A percentile compares a stretch with the other conserved stretches of the same genome.
Conservation (phyloP, 2,888 invertebrate species). For the Endotricha flammealis region DNA sequence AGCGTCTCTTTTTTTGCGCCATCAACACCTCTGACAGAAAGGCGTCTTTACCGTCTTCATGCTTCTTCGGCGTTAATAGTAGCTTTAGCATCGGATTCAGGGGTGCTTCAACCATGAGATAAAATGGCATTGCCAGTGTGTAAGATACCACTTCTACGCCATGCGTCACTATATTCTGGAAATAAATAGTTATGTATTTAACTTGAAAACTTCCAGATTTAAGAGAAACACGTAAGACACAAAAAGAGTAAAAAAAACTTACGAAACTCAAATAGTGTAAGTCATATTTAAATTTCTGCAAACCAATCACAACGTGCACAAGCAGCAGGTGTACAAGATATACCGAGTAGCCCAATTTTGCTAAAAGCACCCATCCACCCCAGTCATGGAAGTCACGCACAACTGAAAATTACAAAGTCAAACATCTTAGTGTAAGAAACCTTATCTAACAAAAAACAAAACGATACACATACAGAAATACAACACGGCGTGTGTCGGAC, state of each 20-base stretch:
- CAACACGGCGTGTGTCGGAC: too few relatives aligned
- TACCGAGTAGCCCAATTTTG: not conserved
- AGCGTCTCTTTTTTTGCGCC: not conserved
- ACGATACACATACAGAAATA: too few relatives aligned
- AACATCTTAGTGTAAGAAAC: too few relatives aligned
- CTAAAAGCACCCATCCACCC: conserved; percentile 2
- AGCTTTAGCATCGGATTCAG: conserved; percentile 1
- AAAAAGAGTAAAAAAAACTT: not conserved
- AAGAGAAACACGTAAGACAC: too few relatives aligned
- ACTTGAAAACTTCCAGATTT: too few relatives aligned
- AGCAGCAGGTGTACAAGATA: conserved; percentile 1
- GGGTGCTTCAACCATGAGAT: conserved; percentile 2
- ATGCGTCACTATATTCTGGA: not conserved
- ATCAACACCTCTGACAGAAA: not conserved
- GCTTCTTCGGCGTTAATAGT: not conserved
- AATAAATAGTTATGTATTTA: too few relatives aligned
- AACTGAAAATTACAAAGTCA: conserved; percentile 5
- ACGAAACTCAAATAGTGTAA: conserved; percentile 1
- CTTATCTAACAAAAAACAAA: too few relatives aligned
- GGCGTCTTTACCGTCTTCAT: not conserved
- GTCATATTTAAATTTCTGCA: not conserved
- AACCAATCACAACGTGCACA: not conserved
- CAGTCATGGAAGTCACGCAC: not conserved
- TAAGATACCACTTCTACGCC: not conserved
- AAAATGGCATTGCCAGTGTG: not conserved